Conservation (phyloP, 2,797 vertebrate genomes). For the Myotis findleyi region DNA sequence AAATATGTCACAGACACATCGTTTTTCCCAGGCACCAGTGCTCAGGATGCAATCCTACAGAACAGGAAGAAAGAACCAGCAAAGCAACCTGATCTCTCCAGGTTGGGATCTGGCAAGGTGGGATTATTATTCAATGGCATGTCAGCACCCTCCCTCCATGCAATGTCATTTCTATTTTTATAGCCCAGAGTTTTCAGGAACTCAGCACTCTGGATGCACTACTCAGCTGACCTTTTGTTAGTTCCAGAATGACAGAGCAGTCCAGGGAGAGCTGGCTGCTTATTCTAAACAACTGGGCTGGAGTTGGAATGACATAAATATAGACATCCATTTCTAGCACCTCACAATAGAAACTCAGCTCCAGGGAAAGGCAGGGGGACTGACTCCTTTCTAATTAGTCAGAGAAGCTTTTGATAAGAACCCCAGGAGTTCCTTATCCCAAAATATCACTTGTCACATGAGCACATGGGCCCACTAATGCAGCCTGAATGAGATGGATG, state of each 20-base stretch:
- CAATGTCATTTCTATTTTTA: not conserved
- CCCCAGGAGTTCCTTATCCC: conserved; percentile 50
- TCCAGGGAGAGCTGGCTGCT: not conserved
- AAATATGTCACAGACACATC: not conserved
- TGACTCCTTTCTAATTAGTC: conserved; percentile 27
- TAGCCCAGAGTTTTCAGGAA: conserved; percentile 4
- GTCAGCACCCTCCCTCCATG: not conserved
- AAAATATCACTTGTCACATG: conserved; percentile 59
- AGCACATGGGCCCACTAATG: not conserved
- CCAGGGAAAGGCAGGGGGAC: not conserved
- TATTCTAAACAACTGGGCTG: conserved; percentile 15
- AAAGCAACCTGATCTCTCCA: not conserved
- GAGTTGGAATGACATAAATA: not conserved
- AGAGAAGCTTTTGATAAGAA: conserved; percentile 61
- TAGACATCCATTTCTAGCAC: not conserved
- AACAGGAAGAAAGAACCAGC: not conserved
- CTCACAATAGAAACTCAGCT: not conserved
- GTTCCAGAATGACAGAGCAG: conserved; percentile 9
- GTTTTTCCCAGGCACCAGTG: not conserved
- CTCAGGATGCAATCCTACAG: not conserved
- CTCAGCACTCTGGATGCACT: not conserved
- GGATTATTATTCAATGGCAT: not conserved
- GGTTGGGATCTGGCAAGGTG: not conserved
- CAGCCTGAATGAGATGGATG: conserved; percentile 73
- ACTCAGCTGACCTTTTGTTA: conserved; percentile 31